Conservation (phyloP, 2,888 invertebrate species). For the Acleris emargana region DNA sequence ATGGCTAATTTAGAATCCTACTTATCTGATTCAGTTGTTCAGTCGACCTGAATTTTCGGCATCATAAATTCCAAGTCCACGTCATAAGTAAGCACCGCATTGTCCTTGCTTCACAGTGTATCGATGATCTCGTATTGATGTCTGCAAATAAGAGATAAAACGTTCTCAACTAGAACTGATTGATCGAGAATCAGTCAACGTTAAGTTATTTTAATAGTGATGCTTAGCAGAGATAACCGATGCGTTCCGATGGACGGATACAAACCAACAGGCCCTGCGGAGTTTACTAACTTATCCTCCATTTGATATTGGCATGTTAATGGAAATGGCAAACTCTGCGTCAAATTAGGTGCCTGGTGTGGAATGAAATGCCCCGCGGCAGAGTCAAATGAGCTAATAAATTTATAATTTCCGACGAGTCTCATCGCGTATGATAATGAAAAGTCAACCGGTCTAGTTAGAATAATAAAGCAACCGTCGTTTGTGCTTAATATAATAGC, state of each 20-base stretch:
- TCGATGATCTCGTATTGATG: constrained; percentile 46
- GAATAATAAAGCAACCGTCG: constrained; percentile 52
- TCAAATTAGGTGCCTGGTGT: constrained; percentile 47
- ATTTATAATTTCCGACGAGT: constrained; percentile 64
- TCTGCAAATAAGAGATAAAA: constrained; percentile 41
- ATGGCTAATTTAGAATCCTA: constrained; percentile 73
- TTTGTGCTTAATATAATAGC: constrained; percentile 14
- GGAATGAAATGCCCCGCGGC: constrained; percentile 46
- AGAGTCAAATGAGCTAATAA: constrained; percentile 55
- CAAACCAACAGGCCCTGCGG: constrained; percentile 51
- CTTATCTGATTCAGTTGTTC: constrained; percentile 79
- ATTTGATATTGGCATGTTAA: constrained; percentile 55
- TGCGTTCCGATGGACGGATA: constrained; percentile 46
- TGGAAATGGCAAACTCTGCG: constrained; percentile 53
- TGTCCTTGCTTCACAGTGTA: constrained; percentile 55
- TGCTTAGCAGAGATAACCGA: constrained; percentile 24
- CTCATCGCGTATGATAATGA: constrained; percentile 73
- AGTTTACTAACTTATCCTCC: constrained; percentile 38
- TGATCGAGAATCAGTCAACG: constrained; percentile 41
- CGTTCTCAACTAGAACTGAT: constrained; percentile 40
- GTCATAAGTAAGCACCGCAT: constrained; percentile 66
- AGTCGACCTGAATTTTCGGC: constrained; percentile 74
- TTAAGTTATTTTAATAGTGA: constrained; percentile 37
- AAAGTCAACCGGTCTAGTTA: constrained; percentile 60
- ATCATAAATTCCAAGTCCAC: constrained; percentile 65